A percentile compares a stretch with the other conserved stretches of the same genome.
These are phyloP conservation scores for Drosophila eohydei DNA, from an alignment of 2,888 invertebrate species.

Conservation along the genomic window DNA sequence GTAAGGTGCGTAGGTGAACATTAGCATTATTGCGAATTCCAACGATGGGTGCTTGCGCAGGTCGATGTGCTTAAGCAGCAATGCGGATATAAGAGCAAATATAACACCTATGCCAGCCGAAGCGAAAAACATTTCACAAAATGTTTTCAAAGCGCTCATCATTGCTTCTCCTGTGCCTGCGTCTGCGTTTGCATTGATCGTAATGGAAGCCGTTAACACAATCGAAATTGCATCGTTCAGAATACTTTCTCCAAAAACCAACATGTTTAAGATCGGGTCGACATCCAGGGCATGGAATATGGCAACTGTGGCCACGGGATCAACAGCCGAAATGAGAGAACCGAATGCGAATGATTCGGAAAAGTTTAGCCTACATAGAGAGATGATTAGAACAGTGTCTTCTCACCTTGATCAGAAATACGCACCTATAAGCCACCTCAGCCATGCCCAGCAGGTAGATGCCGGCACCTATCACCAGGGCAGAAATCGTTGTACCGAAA, in stretches of 20 bases:
- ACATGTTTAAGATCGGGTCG: constrained; percentile 99
- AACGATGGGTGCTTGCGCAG: constrained; percentile 98
- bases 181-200: constrained; percentile 88
- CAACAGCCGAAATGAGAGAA: constrained; percentile 97
- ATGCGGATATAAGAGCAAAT: constrained; percentile 96
- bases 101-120: constrained; percentile 98
- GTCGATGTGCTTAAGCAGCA: constrained; percentile 97
- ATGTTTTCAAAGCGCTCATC: constrained; percentile 93
- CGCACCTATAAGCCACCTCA: constrained; percentile 92
- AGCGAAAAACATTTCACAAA: constrained; percentile 99
- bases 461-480: constrained; percentile 98
- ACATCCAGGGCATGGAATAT: constrained; percentile 99
- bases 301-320: constrained; percentile 99
- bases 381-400: constrained; percentile 85
- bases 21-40: constrained; percentile 99
- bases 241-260: constrained; percentile 94
- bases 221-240: constrained; percentile 99
- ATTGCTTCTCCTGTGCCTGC: constrained; percentile 92
- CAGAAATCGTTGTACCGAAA: constrained; percentile 98
- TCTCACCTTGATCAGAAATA: not conserved
- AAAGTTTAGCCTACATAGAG: constrained; percentile 90
- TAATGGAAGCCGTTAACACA: constrained; percentile 95
- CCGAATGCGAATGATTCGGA: constrained; percentile 99
- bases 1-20: constrained; percentile 99
- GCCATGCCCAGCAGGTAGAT: constrained; percentile 97